Evolutionary conservation across 2,113 vertebrate species (phyloP), one percentile per base, ranked within the genome.

Genomic region (Macquaria ambigua): DNA sequence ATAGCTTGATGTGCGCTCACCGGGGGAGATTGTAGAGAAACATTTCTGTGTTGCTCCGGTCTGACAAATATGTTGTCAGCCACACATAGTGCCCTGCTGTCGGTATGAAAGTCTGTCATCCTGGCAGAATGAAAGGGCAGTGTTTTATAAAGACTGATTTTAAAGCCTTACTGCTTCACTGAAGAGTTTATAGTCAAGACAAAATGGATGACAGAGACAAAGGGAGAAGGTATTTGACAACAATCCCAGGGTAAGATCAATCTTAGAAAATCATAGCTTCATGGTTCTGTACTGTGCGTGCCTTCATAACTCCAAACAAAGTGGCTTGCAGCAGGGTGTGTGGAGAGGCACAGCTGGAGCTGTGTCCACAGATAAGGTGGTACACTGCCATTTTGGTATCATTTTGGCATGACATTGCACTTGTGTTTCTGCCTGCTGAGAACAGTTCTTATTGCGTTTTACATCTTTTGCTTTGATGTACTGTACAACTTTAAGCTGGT

Each of bases 141-240:
- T 25, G 21, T 72, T 87, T 83, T 50, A 63, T 58, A 43, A 72
- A 76, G 69, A 86, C 39, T n/a, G 75, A 90, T 88, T 86, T 68
- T 34, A 50, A 73, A 73, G 66, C 25, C 9, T 70, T 31, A 69
- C 61, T 70, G 21, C 83, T 79, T 79, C 67, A 58, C 25, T 39
- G 74, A 79, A 67, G 31, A 64, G 46, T 79, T 86, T 70, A 66
- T 75, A 75, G 75, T 80, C 21, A 4, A 73, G 48, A 52, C 15
- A 74, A 59, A 68, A 77, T 39, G 53, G 62, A 80, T 79, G 74
- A 70, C 55, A 48, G 55, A 41, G 56, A 82, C 43, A 50, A 64
- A 82, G 37, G n/a, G 25, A 63, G 46, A 62, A 39, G 58, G 39
- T 59, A 18, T 28, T 58, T 84, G 34, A 81, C 59, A 83, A 87